These are phyloP conservation scores for Gambusia affinis DNA, from an alignment of 2,113 vertebrate species.

Conservation along the genomic window DNA sequence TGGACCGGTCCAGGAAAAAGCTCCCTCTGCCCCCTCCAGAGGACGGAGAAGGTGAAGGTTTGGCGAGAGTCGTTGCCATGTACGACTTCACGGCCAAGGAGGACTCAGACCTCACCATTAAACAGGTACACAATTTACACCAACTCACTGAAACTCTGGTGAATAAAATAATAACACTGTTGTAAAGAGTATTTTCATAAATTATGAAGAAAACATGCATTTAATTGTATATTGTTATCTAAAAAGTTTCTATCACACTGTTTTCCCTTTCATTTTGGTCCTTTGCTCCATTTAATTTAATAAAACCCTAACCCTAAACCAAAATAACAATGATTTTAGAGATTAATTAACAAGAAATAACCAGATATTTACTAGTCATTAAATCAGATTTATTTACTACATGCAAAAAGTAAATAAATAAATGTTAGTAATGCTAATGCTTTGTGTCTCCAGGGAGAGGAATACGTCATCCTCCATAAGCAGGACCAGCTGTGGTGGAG, in stretches of 20 bases:
- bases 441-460: slow-evolving; percentile 75
- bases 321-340: background rate
- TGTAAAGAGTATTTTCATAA: too few relatives aligned
- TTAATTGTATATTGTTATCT: too few relatives aligned
- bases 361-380: background rate
- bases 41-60: slow-evolving; percentile 43
- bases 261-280: background rate
- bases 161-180: too few relatives aligned
- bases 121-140: slow-evolving; percentile 41
- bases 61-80: slow-evolving; percentile 82
- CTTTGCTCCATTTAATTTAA: background rate
- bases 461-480: slow-evolving; percentile 86
- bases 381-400: background rate
- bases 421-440: background rate
- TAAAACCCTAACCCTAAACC: too few relatives aligned
- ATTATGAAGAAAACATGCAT: too few relatives aligned
- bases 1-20: slow-evolving; percentile 72
- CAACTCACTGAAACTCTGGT: too few relatives aligned
- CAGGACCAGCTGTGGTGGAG: slow-evolving; percentile 89
- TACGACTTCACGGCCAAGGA: slow-evolving; percentile 86
- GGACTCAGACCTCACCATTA: slow-evolving; percentile 64
- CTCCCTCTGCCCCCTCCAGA: slow-evolving; percentile 77
- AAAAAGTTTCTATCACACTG: background rate
- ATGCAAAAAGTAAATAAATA: background rate
- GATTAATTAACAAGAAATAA: too few relatives aligned